Percentiles rank a stretch among this genome's conserved stretches.
phyloP scores from a whole-genome alignment of 2,113 vertebrate genomes.

The Hydrolagus affinis region DNA sequence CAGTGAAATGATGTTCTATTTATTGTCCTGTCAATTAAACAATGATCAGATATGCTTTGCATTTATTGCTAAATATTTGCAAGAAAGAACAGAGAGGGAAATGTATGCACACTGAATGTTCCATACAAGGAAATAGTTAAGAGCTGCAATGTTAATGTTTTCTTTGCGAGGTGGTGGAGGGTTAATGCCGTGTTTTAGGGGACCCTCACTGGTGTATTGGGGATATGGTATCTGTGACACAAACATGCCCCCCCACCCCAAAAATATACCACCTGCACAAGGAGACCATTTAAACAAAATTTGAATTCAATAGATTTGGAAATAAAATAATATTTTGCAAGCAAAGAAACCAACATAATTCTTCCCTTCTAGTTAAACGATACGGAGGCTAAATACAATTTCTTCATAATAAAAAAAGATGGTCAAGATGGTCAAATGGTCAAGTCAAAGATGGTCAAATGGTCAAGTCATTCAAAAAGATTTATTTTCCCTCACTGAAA shows the following conservation, averaged over 20 bases:
- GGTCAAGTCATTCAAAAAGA: background rate
- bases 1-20: too few relatives aligned
- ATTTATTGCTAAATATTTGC: background rate
- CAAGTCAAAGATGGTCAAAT: background rate
- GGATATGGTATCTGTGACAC: background rate
- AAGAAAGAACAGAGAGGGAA: background rate
- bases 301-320: too few relatives aligned
- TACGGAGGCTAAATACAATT: background rate
- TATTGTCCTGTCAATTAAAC: background rate
- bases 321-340: background rate
- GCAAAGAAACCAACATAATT: background rate
- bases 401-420: background rate
- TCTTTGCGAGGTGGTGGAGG: background rate
- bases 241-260: background rate
- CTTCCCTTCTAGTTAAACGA: too few relatives aligned
- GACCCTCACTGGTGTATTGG: background rate
- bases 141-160: background rate
- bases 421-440: background rate
- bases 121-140: background rate
- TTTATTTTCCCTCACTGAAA: background rate
- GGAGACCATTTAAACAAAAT: background rate
- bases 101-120: background rate
- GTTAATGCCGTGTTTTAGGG: too few relatives aligned
- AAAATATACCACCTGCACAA: background rate
- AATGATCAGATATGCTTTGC: background rate